Base-by-base conservation (phyloP, 2,797 vertebrate genomes). In the Jordanella pulchra region DNA sequence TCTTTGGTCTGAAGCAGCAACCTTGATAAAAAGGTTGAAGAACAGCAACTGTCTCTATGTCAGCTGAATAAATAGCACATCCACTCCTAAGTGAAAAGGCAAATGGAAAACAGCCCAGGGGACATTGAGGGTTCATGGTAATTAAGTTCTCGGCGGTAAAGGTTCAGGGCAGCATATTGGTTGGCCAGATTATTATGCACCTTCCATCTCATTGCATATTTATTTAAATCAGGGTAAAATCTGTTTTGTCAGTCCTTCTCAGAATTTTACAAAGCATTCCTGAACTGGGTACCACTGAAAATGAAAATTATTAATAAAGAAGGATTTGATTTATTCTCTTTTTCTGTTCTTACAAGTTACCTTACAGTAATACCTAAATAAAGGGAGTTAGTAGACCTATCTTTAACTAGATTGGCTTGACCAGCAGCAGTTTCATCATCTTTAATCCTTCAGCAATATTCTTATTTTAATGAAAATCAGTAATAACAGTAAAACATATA, bases 401-500 rank as follows among this genome's bases (percentile, higher is more conserved):
- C 56, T 35, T 60, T 60, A 23, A 48, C 47, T 21, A 17, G 2
- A 61, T 21, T 63, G 60, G 4, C 13, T 63, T 63, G n/a, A 42
- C n/a, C 11, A n/a, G 60, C 12, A 63, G 42, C 60, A 63, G 32
- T 39, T 63, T 42, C 18, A 23, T 21, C n/a, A 13, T 35, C 58
- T 39, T 32, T n/a, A n/a, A 39, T 63, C 60, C 25, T 42, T n/a
- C 35, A 42, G 35, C 42, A 39, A 42, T 42, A 1, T 12, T 23
- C 60, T 14, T 23, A 42, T 25, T 25, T 42, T 23, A 63, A 63
- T 25, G 13, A 44, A 44, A 44, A 63, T 63, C 39, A 25, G 39
- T 25, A 15, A 63, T 23, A 44, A 14, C 35, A 44, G 35, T 42
- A 63, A 63, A 35, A 63, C 42, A 11, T n/a, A 71, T 76, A 84